Evolutionary conservation across 2,888 invertebrate genomes (phyloP).

Genomic region (Drosophila setosimentum): DNA sequence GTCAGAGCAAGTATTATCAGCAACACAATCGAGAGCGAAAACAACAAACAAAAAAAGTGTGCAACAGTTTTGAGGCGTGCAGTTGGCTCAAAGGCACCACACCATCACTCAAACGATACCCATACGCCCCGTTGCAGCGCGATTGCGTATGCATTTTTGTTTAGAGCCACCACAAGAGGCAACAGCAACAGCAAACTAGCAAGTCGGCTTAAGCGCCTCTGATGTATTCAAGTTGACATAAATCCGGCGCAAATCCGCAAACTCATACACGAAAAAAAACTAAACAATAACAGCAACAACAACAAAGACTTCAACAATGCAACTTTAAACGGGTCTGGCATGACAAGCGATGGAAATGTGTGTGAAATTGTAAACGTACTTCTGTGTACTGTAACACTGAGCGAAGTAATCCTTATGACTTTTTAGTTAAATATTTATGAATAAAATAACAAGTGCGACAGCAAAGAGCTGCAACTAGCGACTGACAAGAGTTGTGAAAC

Average conservation of each 20-base stretch:
- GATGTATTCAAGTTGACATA: conserved; percentile 81
- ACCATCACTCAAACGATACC: conserved; percentile 36
- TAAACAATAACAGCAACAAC: neutral
- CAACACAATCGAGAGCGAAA: conserved; percentile 36
- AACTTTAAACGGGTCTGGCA: conserved; percentile 71
- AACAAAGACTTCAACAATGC: conserved; percentile 46
- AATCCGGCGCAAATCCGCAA: conserved; percentile 77
- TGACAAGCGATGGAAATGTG: conserved; percentile 44
- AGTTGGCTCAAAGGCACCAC: conserved; percentile 42
- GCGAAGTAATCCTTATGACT: conserved; percentile 37
- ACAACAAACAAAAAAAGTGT: conserved; percentile 46
- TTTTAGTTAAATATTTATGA: conserved; percentile 68
- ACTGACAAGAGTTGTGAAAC: conserved; percentile 60
- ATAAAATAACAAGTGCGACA: conserved; percentile 61
- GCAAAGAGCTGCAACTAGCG: conserved; percentile 29
- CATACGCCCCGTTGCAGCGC: conserved; percentile 67
- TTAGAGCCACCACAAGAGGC: conserved; percentile 54
- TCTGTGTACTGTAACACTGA: conserved; percentile 28
- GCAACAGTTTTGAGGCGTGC: conserved; percentile 68
- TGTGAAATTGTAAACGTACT: conserved; percentile 18
- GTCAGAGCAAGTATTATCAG: conserved; percentile 24
- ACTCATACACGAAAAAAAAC: conserved; percentile 43
- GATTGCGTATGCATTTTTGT: conserved; percentile 72
- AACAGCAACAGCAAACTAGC: conserved; percentile 43
- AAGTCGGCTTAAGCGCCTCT: conserved; percentile 73